Base-by-base conservation (phyloP, 2,888 invertebrate species). In the Dicranocentrus wangi region DNA sequence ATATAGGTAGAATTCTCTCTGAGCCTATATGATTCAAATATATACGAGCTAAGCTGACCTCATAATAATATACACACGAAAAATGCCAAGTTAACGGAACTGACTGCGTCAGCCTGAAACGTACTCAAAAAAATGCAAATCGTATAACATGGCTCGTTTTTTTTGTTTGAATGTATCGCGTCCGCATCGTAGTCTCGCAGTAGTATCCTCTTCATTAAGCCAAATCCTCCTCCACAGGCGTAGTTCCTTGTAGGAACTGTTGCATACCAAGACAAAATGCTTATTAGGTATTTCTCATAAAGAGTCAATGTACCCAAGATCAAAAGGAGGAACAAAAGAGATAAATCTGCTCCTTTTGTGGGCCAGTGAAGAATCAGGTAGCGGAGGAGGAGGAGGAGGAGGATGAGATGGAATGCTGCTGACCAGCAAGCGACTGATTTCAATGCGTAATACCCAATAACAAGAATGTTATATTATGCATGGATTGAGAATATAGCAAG, bases 71-170 rank as follows among this genome's bases (percentile, higher is more conserved):
- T n/a, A n/a, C n/a, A n/a, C n/a, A n/a, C n/a, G n/a, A 25, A 55
- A 47, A 55, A 55, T 55, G 55, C 55, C 55, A 55, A 55, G 55
- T 25, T 55, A 55, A 55, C 55, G 55, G 55, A 55, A 55, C 55
- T 55, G 55, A 55, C 55, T 55, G 23, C n/a, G 15, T 32, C 32
- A 32, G 32, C 32, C 10, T 32, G 32, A 32, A 32, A 3, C 32
- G 3, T 32, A 7, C 32, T 10, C 10, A 32, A 32, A 32, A 3
- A 3, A 32, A 32, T 10, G 3, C 32, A 32, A 32, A 10, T 32
- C 5, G 32, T 3, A 32, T 32, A 32, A 7, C 10, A 32, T 32
- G 10, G 32, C 32, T 10, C 47, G 15, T 47, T 47, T 47, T 5
- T n/a, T 47, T 47, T n/a, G 10, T n/a, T 47, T 47, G 47, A 47